Base-by-base conservation (phyloP, 2,888 invertebrate species). In the Halocaridina rubra region DNA sequence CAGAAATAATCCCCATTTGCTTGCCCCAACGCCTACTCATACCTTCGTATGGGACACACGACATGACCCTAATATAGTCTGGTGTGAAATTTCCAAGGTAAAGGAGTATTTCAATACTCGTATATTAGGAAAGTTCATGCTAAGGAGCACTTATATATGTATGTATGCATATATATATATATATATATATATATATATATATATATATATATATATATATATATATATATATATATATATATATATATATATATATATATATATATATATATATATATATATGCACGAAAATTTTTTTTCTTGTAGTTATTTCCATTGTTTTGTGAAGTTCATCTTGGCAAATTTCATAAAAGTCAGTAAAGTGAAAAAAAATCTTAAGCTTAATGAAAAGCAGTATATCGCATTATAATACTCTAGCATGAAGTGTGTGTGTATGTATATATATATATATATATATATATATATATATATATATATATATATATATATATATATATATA, bases 51-150 rank as follows among this genome's bases (percentile, higher is more conserved):
- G 78, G 78, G 84, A 79, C 30, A 22, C 22, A 19, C 61, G 16
- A 16, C 82, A 84, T 71, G 27, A 69, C 10, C 84, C 84, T 16
- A 84, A 84, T 57, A n/a, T 84, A 2, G 75, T 81, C 29, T 81
- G 81, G 81, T 81, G 81, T 24, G 57, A 81, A 46, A 32, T 81
- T 3, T 27, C 78, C 1, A 78, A 78, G 67, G 78, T 78, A 53
- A 53, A n/a, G n/a, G n/a, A n/a, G n/a, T n/a, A n/a, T n/a, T n/a
- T n/a, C n/a, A n/a, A n/a, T n/a, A n/a, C n/a, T n/a, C n/a, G n/a
- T n/a, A n/a, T n/a, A n/a, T n/a, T n/a, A n/a, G n/a, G n/a, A n/a
- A n/a, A n/a, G n/a, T n/a, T n/a, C n/a, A n/a, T n/a, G n/a, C n/a
- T n/a, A n/a, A n/a, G n/a, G n/a, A n/a, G 5, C 27, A 5, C 27